Conservation (phyloP, 2,113 vertebrate species). For the Geothlypis trichas region DNA sequence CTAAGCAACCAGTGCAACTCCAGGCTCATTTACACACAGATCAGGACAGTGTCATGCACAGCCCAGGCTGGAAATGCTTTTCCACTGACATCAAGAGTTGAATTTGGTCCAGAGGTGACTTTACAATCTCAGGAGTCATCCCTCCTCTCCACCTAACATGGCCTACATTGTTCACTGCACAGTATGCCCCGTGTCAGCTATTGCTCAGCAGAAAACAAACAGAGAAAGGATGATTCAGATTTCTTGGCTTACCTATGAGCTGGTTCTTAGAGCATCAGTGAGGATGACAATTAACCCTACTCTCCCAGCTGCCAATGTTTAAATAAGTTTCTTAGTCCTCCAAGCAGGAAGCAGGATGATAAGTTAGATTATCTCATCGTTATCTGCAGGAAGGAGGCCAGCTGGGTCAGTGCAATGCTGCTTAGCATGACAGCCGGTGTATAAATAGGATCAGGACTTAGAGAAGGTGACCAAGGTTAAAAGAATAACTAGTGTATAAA, state of each 20-base stretch:
- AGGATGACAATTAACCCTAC: background rate
- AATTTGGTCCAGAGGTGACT: slow-evolving; percentile 7
- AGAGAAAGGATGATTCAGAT: background rate
- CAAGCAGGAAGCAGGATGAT: slow-evolving; percentile 4
- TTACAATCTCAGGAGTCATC: background rate
- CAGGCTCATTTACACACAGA: background rate
- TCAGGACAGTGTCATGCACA: background rate
- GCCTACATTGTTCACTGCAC: background rate
- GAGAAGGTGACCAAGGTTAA: background rate
- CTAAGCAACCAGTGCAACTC: background rate
- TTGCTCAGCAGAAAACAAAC: slow-evolving; percentile 1
- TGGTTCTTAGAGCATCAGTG: background rate
- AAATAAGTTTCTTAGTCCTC: background rate
- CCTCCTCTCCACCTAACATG: background rate
- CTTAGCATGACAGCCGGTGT: background rate
- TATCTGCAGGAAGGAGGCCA: slow-evolving; percentile 7
- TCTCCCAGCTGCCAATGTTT: background rate
- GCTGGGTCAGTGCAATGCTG: background rate
- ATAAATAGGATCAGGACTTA: slow-evolving; percentile 18
- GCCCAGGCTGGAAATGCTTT: background rate
- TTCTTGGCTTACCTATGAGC: background rate
- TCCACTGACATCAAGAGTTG: background rate
- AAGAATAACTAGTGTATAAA: background rate
- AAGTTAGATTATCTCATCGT: slow-evolving; percentile 16
- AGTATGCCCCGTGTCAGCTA: rapidly evolving